These are phyloP conservation scores for Patella caerulea DNA, from an alignment of 2,888 invertebrate genomes.

Conservation along the genomic window DNA sequence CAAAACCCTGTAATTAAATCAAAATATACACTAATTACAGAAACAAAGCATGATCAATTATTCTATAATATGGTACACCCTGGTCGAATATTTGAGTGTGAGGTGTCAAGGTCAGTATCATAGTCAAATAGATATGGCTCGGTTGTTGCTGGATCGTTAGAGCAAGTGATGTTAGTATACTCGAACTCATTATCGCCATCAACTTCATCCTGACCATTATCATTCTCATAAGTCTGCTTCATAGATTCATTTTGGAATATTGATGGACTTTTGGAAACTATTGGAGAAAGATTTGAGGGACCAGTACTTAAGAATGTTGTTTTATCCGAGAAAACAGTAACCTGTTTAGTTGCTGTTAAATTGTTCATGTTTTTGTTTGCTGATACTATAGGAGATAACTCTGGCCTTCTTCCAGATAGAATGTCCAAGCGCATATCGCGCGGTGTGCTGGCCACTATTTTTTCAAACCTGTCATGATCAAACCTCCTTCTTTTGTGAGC, in stretches of 20 bases:
- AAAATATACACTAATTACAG: too few relatives aligned
- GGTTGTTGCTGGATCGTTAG: background rate
- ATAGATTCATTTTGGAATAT: background rate
- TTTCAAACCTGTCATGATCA: background rate
- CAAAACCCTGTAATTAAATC: too few relatives aligned
- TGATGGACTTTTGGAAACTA: background rate
- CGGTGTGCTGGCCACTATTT: background rate
- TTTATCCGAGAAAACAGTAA: background rate
- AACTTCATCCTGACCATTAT: background rate
- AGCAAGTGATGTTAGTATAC: background rate
- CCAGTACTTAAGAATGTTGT: background rate
- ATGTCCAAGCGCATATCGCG: background rate
- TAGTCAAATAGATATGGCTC: conserved; percentile 2
- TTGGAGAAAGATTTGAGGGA: background rate
- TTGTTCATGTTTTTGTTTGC: background rate
- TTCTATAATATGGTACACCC: conserved; percentile 2
- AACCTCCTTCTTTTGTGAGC: background rate
- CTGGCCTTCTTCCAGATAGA: background rate
- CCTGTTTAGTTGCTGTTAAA: background rate
- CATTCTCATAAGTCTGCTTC: background rate
- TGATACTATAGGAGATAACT: background rate
- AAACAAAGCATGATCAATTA: too few relatives aligned
- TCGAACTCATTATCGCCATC: background rate
- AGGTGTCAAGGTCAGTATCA: background rate
- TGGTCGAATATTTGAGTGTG: background rate